Conservation (phyloP, 2,888 invertebrate species). For the Ischnus inquisitorius region DNA sequence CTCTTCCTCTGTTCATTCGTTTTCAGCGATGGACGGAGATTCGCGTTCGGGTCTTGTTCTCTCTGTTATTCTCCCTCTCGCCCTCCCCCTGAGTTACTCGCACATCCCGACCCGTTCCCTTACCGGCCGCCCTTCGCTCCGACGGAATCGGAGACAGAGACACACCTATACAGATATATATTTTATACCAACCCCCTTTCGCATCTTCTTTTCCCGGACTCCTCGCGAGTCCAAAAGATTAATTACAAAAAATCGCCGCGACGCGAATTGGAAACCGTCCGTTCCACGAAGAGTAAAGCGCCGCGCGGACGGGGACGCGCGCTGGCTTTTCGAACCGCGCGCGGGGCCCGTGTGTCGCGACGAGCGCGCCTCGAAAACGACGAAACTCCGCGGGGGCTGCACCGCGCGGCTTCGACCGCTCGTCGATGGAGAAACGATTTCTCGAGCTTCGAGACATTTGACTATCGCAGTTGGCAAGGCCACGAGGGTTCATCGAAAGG, state of each 20-base stretch:
- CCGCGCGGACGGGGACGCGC: not conserved
- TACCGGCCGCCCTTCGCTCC: slow-evolving; percentile 55
- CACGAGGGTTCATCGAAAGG: no score
- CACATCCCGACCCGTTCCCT: slow-evolving; percentile 12
- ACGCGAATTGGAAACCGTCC: slow-evolving; percentile 82
- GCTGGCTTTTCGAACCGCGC: slow-evolving; percentile 17
- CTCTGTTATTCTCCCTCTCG: slow-evolving; percentile 47
- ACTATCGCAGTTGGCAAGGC: no score
- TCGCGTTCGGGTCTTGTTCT: slow-evolving; percentile 41
- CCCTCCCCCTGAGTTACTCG: not conserved
- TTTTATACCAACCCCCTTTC: slow-evolving; percentile 57
- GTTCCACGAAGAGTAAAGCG: slow-evolving; percentile 77
- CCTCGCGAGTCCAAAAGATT: slow-evolving; percentile 79
- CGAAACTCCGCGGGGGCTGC: not conserved
- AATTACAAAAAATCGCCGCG: slow-evolving; percentile 84
- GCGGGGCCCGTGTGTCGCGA: slow-evolving; percentile 60
- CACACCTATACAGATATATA: not conserved
- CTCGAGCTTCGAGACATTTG: not conserved
- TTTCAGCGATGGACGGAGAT: slow-evolving; percentile 10
- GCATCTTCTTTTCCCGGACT: slow-evolving; percentile 63
- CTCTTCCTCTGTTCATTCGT: slow-evolving; percentile 12
- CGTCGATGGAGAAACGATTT: not conserved
- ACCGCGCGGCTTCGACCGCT: not conserved
- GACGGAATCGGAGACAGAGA: slow-evolving; percentile 61
- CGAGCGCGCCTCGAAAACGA: slow-evolving; percentile 7